Percentiles rank a stretch among this genome's conserved stretches.
Conservation (phyloP, 2,113 vertebrate species). For the Scatophagus argus region DNA sequence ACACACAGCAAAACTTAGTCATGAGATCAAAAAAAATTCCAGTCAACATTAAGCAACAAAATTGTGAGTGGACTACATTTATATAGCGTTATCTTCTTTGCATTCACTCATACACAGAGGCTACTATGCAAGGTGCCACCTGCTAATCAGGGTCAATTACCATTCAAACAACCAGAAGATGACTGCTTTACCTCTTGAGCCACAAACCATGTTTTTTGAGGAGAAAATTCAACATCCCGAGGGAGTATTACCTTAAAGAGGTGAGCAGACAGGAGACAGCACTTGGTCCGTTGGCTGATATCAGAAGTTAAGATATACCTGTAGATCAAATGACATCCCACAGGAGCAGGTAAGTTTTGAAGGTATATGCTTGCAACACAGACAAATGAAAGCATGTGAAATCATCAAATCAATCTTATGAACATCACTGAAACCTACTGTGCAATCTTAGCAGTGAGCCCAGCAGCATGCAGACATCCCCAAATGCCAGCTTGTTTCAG, state of each 20-base stretch:
- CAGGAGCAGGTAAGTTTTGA: not conserved
- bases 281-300: constrained; percentile 84
- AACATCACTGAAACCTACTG: constrained; percentile 85
- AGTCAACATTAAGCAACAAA: not conserved
- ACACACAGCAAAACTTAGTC: not conserved
- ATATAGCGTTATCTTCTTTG: no score
- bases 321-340: constrained; percentile 40
- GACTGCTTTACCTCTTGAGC: no score
- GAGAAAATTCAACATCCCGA: not conserved
- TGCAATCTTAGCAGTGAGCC: constrained; percentile 92
- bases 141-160: no score
- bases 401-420: not conserved
- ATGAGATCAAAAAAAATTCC: not conserved
- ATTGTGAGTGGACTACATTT: no score
- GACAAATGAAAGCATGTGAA: not conserved
- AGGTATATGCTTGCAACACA: not conserved
- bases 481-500: constrained; percentile 89
- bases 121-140: no score
- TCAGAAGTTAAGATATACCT: constrained; percentile 88
- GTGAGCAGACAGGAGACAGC: constrained; percentile 90
- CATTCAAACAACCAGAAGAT: no score
- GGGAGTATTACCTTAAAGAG: constrained; percentile 91
- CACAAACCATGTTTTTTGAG: not conserved
- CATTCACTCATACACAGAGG: no score
- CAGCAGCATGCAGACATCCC: constrained; percentile 93